Conservation (phyloP, 2,113 vertebrate species). For the Sebastes fasciatus region DNA sequence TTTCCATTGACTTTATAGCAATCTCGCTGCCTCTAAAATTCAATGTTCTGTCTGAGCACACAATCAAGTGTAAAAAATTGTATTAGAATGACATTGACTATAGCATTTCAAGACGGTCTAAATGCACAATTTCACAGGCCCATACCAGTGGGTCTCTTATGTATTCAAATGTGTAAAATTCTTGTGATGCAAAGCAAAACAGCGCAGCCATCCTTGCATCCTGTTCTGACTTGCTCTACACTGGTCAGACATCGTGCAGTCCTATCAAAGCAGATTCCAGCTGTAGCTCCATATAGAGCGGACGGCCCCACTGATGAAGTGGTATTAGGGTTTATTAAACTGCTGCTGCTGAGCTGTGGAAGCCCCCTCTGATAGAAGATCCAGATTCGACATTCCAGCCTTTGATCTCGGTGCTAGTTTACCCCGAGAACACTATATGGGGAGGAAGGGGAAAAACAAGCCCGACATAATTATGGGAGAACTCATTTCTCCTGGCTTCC, state of each 20-base stretch:
- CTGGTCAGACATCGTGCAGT: background rate
- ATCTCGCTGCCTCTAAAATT: too few species aligned
- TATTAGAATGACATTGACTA: too few species aligned
- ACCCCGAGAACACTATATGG: constrained; percentile 54
- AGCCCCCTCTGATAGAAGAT: constrained; percentile 64
- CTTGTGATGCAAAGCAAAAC: background rate
- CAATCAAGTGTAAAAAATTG: too few species aligned
- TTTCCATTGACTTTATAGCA: too few species aligned
- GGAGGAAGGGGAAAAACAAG: constrained; percentile 58
- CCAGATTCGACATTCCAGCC: constrained; percentile 67
- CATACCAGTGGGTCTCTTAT: background rate
- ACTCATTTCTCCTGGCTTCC: constrained; percentile 78
- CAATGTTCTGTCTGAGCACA: too few species aligned
- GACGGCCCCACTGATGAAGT: constrained; percentile 38
- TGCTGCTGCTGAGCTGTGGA: constrained; percentile 26
- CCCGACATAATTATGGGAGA: constrained; percentile 67
- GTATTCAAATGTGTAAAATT: background rate
- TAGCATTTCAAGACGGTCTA: too few species aligned
- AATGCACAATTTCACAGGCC: background rate
- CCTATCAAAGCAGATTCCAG: background rate
- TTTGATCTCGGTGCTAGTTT: constrained; percentile 72
- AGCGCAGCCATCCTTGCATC: background rate
- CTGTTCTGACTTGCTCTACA: background rate
- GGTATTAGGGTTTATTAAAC: constrained; percentile 61
- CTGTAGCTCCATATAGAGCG: constrained; percentile 1